Evolutionary conservation across 2,113 vertebrate genomes (phyloP), one percentile per base, ranked within the genome.

Genomic region (Galemys pyrenaicus): DNA sequence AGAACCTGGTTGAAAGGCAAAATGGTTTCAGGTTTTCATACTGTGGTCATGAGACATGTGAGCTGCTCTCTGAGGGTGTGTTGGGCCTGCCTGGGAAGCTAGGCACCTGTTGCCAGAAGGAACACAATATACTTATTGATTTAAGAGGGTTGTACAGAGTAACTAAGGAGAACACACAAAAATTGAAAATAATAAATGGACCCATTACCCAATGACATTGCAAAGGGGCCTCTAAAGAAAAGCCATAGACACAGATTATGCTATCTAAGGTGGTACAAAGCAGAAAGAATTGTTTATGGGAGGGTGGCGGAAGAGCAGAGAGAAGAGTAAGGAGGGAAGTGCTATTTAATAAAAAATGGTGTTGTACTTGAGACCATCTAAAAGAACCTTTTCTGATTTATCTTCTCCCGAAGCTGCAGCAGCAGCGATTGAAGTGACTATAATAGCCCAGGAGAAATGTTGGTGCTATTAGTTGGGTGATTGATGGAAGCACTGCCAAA

Each of bases 401-500:
- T 97, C 70, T 95, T 91, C 95, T 82, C 77, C 93, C 12, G 70
- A 97, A 97, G 95, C 62, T 79, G 96, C 97, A 94, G 95, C 93
- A 97, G 97, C 95, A 96, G 97, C 97, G 62, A 98, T 83, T 97
- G 98, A 97, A 98, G 96, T 95, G 97, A 97, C 96, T 97, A 97
- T 98, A 98, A 98, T 97, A 97, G 97, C 95, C 97, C 96, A 96
- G 96, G 98, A 97, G 97, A 98, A 98, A 98, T 97, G 97, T 97
- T 97, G 98, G 96, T 97, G 95, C 97, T 97, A 98, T 97, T 98
- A 95, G 96, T 88, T 94, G 94, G 97, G 85, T 98, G 98, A 98
- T 85, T 97, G 98, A 98, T 98, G 89, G 98, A 97, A 97, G 96
- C 85, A 1, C 96, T 86, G 56, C 88, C n/a, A 95, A 97, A 95